phyloP scores from a whole-genome alignment of 2,888 invertebrate genomes.

The Polydrusus pterygomalis region DNA sequence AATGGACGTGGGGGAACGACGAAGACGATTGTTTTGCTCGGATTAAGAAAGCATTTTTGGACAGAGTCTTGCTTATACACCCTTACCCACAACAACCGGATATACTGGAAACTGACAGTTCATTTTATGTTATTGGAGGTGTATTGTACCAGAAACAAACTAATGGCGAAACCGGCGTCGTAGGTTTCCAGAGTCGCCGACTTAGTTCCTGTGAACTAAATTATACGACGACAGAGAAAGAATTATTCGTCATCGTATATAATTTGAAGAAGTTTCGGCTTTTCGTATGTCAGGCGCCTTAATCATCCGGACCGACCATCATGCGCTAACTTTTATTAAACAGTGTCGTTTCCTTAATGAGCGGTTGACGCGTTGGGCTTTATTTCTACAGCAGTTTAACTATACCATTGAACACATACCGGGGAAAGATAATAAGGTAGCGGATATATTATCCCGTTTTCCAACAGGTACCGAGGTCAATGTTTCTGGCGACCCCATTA shows the following conservation, averaged over 20 bases:
- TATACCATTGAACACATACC: background rate
- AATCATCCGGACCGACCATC: constrained; percentile 3
- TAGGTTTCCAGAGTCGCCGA: background rate
- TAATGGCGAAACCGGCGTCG: background rate
- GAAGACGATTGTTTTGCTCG: background rate
- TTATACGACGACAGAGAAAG: constrained; percentile 25
- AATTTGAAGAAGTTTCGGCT: constrained; percentile 1
- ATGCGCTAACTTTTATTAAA: constrained; percentile 21
- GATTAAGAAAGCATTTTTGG: background rate
- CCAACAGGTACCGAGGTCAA: background rate
- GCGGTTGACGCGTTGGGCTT: background rate
- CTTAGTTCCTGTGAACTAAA: background rate
- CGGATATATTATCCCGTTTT: background rate
- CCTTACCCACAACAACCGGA: background rate
- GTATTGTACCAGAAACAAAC: background rate
- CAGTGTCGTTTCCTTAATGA: constrained; percentile 30
- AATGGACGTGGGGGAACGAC: background rate
- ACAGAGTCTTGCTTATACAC: background rate
- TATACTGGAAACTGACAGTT: constrained; percentile 6
- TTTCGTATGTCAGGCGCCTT: background rate
- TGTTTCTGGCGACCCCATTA: background rate
- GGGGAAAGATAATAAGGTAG: background rate
- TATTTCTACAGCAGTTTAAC: constrained; percentile 6
- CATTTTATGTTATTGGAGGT: background rate
- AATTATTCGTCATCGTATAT: constrained; percentile 4